Conservation (phyloP, 1,140 invertebrate genomes). For the Drosophila prosaltans region DNA sequence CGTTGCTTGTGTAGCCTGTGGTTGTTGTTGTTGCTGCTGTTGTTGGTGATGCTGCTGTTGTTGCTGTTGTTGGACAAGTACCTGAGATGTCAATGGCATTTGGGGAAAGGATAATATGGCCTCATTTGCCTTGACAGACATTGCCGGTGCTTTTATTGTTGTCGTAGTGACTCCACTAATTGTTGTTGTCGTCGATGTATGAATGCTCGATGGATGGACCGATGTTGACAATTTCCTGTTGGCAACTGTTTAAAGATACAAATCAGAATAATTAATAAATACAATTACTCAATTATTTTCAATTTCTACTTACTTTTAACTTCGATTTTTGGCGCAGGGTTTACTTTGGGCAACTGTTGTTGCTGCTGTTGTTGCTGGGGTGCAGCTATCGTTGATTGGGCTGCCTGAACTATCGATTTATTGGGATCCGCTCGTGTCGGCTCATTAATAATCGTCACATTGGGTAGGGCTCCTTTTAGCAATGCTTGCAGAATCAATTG, state of each 20-base stretch:
- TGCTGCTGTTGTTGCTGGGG: conserved; percentile 29
- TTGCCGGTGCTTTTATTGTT: conserved; percentile 61
- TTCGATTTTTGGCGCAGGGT: conserved; percentile 46
- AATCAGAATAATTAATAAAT: not conserved
- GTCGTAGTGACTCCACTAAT: conserved; percentile 22
- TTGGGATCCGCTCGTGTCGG: conserved; percentile 64
- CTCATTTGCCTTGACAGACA: conserved; percentile 51
- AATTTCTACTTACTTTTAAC: conserved; percentile 52
- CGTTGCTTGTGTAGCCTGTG: conserved; percentile 26
- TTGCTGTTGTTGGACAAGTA: conserved; percentile 44
- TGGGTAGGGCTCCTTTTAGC: conserved; percentile 78
- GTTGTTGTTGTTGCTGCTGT: conserved; percentile 30
- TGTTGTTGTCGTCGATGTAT: conserved; percentile 20
- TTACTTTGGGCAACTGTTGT: conserved; percentile 42
- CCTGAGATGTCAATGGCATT: conserved; percentile 50
- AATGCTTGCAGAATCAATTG: conserved; percentile 80
- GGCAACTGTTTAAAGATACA: conserved; percentile 26
- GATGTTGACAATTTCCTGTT: conserved; percentile 52
- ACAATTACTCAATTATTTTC: too few species aligned
- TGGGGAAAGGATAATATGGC: conserved; percentile 44
- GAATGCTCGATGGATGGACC: conserved; percentile 24
- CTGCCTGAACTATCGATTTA: conserved; percentile 25
- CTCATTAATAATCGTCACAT: conserved; percentile 82
- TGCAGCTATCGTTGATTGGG: conserved; percentile 5
- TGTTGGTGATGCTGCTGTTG: conserved; percentile 41